Conservation (phyloP, 2,888 invertebrate genomes). For the Adineta ricciae region DNA sequence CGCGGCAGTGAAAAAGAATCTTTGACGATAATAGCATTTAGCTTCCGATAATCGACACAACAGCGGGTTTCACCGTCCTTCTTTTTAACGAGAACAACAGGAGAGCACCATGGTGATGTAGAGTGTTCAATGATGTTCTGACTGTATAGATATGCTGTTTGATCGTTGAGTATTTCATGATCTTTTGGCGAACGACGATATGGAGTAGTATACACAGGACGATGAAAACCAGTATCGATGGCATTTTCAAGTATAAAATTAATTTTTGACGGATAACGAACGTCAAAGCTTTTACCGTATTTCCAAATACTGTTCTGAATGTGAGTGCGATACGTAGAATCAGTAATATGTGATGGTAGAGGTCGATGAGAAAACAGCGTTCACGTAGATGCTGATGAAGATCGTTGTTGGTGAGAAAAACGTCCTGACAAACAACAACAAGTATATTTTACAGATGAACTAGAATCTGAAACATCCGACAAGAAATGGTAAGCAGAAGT, state of each 20-base stretch:
- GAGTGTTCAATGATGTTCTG: slow-evolving; percentile 29
- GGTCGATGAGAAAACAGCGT: too few species aligned
- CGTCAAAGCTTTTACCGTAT: background rate
- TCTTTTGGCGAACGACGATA: background rate
- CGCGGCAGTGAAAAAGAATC: background rate
- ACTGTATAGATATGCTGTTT: slow-evolving; percentile 33
- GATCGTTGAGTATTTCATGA: slow-evolving; percentile 4
- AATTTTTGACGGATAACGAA: background rate
- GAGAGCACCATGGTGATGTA: slow-evolving; percentile 30
- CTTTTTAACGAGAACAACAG: slow-evolving; percentile 26
- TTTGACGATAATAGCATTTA: background rate
- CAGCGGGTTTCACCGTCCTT: slow-evolving; percentile 3
- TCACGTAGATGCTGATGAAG: too few species aligned
- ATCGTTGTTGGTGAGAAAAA: too few species aligned
- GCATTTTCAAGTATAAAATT: background rate
- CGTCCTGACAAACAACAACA: too few species aligned
- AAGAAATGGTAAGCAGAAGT: too few species aligned
- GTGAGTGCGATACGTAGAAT: too few species aligned
- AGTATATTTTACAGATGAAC: too few species aligned
- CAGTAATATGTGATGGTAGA: too few species aligned
- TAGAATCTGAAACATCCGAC: too few species aligned
- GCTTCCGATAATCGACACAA: background rate
- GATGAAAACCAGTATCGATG: background rate
- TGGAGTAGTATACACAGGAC: background rate
- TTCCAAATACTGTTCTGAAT: background rate